These are phyloP conservation scores for Anthopleura xanthogrammica DNA, from an alignment of 92 coral and sea anemone genomes.

Conservation along the genomic window DNA sequence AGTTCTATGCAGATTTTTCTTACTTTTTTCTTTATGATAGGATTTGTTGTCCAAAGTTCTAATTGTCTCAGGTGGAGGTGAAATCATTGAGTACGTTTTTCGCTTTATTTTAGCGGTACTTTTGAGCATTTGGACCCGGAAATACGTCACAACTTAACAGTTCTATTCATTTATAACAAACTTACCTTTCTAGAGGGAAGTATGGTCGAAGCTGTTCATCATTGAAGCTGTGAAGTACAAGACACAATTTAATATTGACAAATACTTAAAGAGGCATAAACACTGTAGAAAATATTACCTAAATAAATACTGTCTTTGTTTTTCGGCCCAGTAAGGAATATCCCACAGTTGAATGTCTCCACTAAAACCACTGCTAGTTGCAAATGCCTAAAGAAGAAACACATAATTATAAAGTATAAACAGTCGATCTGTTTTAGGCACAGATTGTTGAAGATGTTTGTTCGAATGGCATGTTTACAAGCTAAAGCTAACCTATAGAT, in stretches of 20 bases:
- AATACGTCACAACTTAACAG: too few relatives aligned
- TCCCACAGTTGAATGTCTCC: slow-evolving; percentile 38
- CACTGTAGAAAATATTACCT: slow-evolving; percentile 33
- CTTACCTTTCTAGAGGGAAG: slow-evolving; percentile 77
- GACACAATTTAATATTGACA: not conserved
- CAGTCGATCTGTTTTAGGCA: not conserved
- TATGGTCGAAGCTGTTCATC: slow-evolving; percentile 81
- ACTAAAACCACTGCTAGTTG: slow-evolving; percentile 61
- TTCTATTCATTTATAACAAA: not conserved
- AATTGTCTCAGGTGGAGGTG: too few relatives aligned
- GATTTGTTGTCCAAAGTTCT: too few relatives aligned
- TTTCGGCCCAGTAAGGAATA: slow-evolving; percentile 14
- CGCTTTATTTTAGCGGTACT: too few relatives aligned
- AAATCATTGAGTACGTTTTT: too few relatives aligned
- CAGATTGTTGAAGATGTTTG: too few relatives aligned
- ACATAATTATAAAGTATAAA: not conserved
- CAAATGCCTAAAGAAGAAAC: slow-evolving; percentile 52
- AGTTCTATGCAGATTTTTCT: too few relatives aligned
- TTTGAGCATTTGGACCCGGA: too few relatives aligned
- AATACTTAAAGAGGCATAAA: too few relatives aligned
- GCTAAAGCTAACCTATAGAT: too few relatives aligned
- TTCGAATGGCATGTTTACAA: too few relatives aligned
- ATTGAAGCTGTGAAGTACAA: slow-evolving; percentile 43
- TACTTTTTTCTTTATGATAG: too few relatives aligned
- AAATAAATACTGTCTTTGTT: slow-evolving; percentile 66